Conservation (phyloP, 2,888 invertebrate genomes). For the Drosophila mimica region DNA sequence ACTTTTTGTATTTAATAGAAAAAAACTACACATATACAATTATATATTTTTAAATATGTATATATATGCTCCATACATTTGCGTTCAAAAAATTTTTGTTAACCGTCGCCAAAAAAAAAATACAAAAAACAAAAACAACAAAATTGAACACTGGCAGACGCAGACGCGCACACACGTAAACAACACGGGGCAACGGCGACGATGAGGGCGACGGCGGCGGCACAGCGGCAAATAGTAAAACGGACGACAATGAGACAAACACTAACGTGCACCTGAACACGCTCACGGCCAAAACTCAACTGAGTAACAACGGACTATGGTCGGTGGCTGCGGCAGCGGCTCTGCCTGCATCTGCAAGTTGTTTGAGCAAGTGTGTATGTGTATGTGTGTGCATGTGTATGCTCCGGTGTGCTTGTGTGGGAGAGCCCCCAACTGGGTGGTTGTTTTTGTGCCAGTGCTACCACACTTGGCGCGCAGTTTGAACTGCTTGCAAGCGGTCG, state of each 20-base stretch:
- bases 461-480: constrained; percentile 47
- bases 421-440: constrained; percentile 58
- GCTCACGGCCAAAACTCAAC: constrained; percentile 70
- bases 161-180: constrained; percentile 65
- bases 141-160: constrained; percentile 61
- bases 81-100: constrained; percentile 57
- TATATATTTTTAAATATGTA: constrained; percentile 32
- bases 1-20: constrained; percentile 50
- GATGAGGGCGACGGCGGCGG: constrained; percentile 32
- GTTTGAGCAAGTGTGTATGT: constrained; percentile 33
- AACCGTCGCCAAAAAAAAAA: constrained; percentile 63
- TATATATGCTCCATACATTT: constrained; percentile 33
- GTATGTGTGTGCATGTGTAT: constrained; percentile 13
- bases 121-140: constrained; percentile 38
- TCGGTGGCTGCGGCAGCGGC: constrained; percentile 46
- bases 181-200: constrained; percentile 39
- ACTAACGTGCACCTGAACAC: constrained; percentile 55
- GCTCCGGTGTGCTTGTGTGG: constrained; percentile 33
- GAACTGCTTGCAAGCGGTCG: constrained; percentile 17
- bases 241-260: constrained; percentile 43
- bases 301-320: constrained; percentile 52
- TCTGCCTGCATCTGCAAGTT: constrained; percentile 56
- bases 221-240: constrained; percentile 33
- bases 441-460: constrained; percentile 53
- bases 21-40: constrained; percentile 24